Base-by-base conservation (phyloP, 2,113 vertebrate species). In the Microtus richardsoni region DNA sequence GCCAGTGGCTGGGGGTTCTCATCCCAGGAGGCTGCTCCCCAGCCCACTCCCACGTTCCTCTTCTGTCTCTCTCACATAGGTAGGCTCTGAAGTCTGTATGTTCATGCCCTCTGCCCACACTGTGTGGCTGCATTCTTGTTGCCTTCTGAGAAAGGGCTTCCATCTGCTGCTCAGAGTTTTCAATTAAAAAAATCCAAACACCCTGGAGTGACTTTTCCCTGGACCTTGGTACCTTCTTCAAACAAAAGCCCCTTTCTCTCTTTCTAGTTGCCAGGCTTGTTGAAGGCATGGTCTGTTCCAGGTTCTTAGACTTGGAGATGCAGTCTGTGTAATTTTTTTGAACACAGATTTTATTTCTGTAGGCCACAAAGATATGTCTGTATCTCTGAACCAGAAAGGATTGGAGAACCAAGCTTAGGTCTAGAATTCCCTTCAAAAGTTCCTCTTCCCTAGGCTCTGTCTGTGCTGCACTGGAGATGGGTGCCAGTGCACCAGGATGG, bases 291-390 rank as follows among this genome's bases (percentile, higher is more conserved):
- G 4, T 54, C 8, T 19, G 19, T 36, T 22, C 30, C 28, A 71
- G 21, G 64, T 79, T 90, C 7, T 80, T 70, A 68, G 68, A 41
- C 44, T 70, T 62, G 64, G 44, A 92, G 60, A 83, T 89, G 79
- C 54, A 88, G 66, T 70, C 41, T 16, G 70, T 49, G 13, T 33
- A 47, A 5, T 84, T 60, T 39, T 83, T 73, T 91, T 10, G 52
- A 91, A 66, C 95, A 98, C 97, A 98, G 97, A 98, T 98, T 97
- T 98, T 98, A 98, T 98, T 98, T 97, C 91, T 92, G 88, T 95
- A 89, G 96, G 19, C 89, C 98, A 98, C 73, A 97, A 98, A 98
- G 93, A 88, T 98, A 96, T 96, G 98, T 3, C 92, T 77, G 87
- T 62, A 22, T 71, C 30, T 36, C 13, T 0, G 6, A 47, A 41